These are phyloP conservation scores for Prunella fulvescens DNA, from an alignment of 2,113 vertebrate genomes.

Conservation along the genomic window DNA sequence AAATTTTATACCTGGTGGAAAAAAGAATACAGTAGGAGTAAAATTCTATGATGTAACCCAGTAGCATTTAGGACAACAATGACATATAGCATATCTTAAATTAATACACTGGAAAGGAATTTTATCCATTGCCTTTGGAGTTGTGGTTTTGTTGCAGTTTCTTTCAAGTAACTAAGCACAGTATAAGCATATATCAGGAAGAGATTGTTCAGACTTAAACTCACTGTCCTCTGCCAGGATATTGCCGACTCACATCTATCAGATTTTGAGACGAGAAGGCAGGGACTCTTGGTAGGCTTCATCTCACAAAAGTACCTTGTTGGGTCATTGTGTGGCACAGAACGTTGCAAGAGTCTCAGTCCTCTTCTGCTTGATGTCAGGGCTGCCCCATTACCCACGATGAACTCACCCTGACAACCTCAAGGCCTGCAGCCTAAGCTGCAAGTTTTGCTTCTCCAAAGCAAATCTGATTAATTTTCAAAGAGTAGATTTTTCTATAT, in stretches of 20 bases:
- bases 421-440: background rate
- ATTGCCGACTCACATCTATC: background rate
- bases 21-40: background rate
- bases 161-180: accelerated
- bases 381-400: background rate
- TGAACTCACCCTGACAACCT: background rate
- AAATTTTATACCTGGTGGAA: background rate
- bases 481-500: background rate
- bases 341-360: background rate
- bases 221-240: background rate
- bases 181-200: background rate
- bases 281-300: background rate
- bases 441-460: background rate
- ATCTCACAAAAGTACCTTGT: accelerated
- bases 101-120: background rate
- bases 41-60: background rate
- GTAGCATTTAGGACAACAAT: background rate
- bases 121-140: background rate
- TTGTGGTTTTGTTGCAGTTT: background rate
- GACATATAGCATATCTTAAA: background rate
- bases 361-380: background rate
- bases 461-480: background rate
- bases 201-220: background rate
- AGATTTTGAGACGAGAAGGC: background rate
- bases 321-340: background rate